Base-by-base conservation (phyloP, 2,888 invertebrate genomes). In the Blastobasis lacticolella region DNA sequence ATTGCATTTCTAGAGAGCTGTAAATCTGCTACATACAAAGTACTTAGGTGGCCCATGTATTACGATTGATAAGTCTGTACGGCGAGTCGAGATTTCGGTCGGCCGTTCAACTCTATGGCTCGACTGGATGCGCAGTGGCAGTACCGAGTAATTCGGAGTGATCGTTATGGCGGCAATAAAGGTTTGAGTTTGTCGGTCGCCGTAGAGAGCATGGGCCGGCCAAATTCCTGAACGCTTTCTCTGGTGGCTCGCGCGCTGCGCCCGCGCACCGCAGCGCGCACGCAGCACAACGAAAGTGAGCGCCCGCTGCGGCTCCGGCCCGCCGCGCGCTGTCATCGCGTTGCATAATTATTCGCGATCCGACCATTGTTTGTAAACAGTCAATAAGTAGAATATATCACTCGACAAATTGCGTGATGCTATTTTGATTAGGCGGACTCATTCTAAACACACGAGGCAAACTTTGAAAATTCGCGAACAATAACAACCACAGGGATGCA, bases 201-300 rank as follows among this genome's bases (percentile, higher is more conserved):
- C 58, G 61, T 58, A 55, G 64, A 63, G 72, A 66, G 64, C 67
- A 69, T 70, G 73, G 71, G 71, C 64, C 70, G 79, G 72, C 78
- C 81, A 78, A 86, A 87, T 87, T 86, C 87, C 85, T 85, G 70
- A 78, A 72, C 85, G 85, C 87, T 87, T 87, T 88, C 87, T 84
- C 87, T 78, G 75, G 68, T 67, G 59, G 68, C 67, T 68, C 66
- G 66, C 59, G 58, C 48, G 54, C 52, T 41, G 51, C 48, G 46
- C 43, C 46, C 37, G 37, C 40, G 42, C n/a, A 44, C 57, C 66
- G 65, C 66, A 64, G 59, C 63, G 58, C 61, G 66, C 76, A 75
- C 73, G 72, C 75, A 64, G 68, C 68, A 64, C 76, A 86, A 78
- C 73, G 88, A 88, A 87, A 87, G 88, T 85, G 85, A 86, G 79